These are phyloP conservation scores for Zophobas morio DNA, from an alignment of 1,140 invertebrate genomes.

Conservation along the genomic window DNA sequence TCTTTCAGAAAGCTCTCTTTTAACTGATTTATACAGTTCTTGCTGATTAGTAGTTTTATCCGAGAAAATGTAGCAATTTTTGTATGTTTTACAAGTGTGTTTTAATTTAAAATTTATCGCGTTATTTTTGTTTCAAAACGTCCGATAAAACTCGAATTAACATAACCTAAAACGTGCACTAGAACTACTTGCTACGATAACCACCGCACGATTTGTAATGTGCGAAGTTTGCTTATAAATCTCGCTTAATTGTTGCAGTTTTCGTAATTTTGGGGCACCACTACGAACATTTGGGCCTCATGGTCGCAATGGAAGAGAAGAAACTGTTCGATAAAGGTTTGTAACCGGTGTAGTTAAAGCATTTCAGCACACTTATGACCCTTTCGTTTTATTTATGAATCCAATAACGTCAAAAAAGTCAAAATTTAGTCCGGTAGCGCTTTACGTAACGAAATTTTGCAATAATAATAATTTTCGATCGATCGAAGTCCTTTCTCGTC, in stretches of 20 bases:
- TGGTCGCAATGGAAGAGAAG: constrained; percentile 86
- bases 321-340: constrained; percentile 85
- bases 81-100: neutral
- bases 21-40: too few relatives aligned
- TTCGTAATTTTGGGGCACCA: constrained; percentile 93
- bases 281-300: constrained; percentile 87
- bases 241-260: constrained; percentile 76
- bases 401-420: too few relatives aligned
- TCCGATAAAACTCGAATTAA: too few relatives aligned
- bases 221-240: constrained; percentile 47
- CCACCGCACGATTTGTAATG: constrained; percentile 7
- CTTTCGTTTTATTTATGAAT: too few relatives aligned
- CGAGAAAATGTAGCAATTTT: too few relatives aligned
- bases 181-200: constrained; percentile 6
- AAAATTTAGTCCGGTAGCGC: too few relatives aligned
- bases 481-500: neutral
- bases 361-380: neutral
- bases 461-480: neutral
- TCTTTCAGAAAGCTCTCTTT: too few relatives aligned
- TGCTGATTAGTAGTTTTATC: too few relatives aligned
- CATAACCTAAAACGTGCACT: neutral
- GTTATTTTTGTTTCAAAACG: neutral
- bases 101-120: constrained; percentile 13
- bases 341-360: constrained; percentile 29
- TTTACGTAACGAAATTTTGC: too few relatives aligned